Conservation (phyloP, 2,113 vertebrate species). For the Tyto alba region DNA sequence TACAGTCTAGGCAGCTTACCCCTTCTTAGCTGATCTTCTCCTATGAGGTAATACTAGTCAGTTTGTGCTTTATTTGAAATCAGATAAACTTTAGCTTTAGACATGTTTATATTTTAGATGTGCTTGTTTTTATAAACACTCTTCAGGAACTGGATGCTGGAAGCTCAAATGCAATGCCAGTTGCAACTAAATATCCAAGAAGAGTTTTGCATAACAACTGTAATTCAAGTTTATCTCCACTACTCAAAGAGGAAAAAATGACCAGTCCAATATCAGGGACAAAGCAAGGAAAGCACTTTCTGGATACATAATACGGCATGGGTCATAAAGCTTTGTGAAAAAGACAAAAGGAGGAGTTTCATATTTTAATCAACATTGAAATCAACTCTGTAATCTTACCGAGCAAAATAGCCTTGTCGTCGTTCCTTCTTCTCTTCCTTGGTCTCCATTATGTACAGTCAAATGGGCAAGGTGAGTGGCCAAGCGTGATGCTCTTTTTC, state of each 20-base stretch:
- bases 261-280: not conserved
- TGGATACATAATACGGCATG: not conserved
- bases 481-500: slow-evolving; percentile 10
- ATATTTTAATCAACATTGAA: not conserved
- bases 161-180: not conserved
- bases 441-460: slow-evolving; percentile 70
- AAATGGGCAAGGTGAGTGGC: slow-evolving; percentile 1
- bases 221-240: not conserved
- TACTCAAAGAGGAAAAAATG: not conserved
- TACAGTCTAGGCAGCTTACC: not conserved
- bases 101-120: not conserved
- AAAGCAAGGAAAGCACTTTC: not conserved
- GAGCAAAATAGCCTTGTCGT: slow-evolving; percentile 79
- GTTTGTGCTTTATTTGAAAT: not conserved
- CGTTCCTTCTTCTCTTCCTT: slow-evolving; percentile 82
- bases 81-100: not conserved
- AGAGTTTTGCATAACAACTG: not conserved
- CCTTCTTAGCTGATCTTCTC: not conserved
- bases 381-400: slow-evolving; percentile 64
- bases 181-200: not conserved
- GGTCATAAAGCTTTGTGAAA: not conserved
- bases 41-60: not conserved
- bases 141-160: not conserved
- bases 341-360: not conserved
- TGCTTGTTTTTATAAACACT: not conserved